Evolutionary conservation across 2,113 vertebrate genomes (phyloP).

Genomic region (Anseranas semipalmata): DNA sequence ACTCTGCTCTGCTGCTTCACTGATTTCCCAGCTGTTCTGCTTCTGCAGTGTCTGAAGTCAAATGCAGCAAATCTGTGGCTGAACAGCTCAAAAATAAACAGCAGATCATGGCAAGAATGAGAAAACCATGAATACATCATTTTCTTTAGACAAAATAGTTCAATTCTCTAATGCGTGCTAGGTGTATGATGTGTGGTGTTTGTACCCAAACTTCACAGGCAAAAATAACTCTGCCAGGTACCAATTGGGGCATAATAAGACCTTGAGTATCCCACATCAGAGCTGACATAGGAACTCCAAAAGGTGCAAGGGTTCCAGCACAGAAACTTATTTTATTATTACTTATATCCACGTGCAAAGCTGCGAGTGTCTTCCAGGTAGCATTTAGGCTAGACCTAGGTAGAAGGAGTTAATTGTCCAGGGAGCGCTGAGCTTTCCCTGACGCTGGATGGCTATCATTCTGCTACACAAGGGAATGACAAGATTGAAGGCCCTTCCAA

Average conservation of each 20-base stretch:
- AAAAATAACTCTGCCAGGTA: neutral
- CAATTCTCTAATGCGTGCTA: neutral
- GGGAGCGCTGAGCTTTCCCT: neutral
- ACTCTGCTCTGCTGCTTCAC: conserved; percentile 72
- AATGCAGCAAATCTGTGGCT: conserved; percentile 19
- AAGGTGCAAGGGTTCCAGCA: neutral
- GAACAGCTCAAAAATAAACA: conserved; percentile 40
- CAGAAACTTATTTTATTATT: neutral
- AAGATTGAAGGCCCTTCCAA: conserved; percentile 41
- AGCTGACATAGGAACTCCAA: neutral
- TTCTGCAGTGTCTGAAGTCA: conserved; percentile 31
- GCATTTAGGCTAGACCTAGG: neutral
- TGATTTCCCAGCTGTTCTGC: conserved; percentile 73
- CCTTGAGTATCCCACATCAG: neutral
- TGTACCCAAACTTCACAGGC: accelerated
- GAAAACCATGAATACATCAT: conserved; percentile 24
- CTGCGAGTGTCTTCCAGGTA: neutral
- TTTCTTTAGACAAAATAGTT: neutral
- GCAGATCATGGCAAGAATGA: conserved; percentile 15
- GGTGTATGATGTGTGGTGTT: accelerated
- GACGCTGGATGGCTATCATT: neutral
- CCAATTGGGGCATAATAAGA: accelerated
- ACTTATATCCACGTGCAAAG: accelerated
- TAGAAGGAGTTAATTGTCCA: neutral
- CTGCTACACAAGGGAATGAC: neutral